Percentiles rank a stretch among this genome's conserved stretches.
Conservation (phyloP, 2,797 vertebrate genomes). For the Acipenser transmontanus region DNA sequence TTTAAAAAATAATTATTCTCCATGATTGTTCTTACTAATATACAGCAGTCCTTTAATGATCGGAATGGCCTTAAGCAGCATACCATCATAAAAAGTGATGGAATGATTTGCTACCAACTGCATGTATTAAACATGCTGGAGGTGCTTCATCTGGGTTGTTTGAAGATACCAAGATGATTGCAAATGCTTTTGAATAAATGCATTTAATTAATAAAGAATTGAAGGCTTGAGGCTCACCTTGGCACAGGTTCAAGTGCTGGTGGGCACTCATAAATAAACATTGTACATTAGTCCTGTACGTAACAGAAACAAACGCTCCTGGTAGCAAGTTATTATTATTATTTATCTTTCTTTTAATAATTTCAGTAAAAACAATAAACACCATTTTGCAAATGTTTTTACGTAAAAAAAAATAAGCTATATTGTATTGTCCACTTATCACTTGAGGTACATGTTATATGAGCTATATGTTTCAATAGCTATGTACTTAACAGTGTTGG, state of each 20-base stretch:
- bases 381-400: too few species aligned
- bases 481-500: too few species aligned
- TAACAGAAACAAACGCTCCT: conserved; percentile 63
- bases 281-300: conserved; percentile 54
- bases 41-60: not conserved
- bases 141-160: conserved; percentile 53
- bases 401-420: too few species aligned
- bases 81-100: not conserved
- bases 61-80: not conserved
- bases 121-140: conserved; percentile 33
- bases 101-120: not conserved
- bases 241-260: conserved; percentile 51
- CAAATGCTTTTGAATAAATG: conserved; percentile 64
- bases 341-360: conserved; percentile 12
- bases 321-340: conserved; percentile 56
- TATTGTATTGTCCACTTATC: too few species aligned
- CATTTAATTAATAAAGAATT: conserved; percentile 59
- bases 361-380: too few species aligned
- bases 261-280: conserved; percentile 65
- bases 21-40: not conserved
- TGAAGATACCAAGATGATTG: conserved; percentile 45
- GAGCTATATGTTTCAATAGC: too few species aligned
- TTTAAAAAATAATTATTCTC: too few species aligned
- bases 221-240: conserved; percentile 43
- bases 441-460: too few species aligned